These are phyloP conservation scores for Troides helena DNA, from an alignment of 2,888 invertebrate species.

Conservation along the genomic window DNA sequence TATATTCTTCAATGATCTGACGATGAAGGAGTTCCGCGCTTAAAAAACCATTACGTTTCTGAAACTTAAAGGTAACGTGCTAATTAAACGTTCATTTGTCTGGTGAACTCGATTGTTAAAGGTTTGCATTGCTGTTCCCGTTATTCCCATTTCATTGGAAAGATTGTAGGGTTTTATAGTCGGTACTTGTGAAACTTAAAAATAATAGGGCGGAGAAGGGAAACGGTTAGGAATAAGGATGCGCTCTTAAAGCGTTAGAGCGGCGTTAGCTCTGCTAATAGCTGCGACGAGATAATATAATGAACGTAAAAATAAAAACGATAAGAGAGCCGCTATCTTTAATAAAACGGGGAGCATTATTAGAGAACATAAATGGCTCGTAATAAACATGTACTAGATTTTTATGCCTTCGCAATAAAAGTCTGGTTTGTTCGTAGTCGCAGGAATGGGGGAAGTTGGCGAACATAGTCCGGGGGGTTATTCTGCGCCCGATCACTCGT, in stretches of 20 bases:
- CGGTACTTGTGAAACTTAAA: no score
- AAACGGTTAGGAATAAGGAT: no score
- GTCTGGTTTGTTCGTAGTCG: slow-evolving; percentile 40
- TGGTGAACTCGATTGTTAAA: no score
- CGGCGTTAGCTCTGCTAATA: not conserved
- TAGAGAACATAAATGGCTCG: slow-evolving; percentile 51
- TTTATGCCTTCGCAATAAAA: slow-evolving; percentile 59
- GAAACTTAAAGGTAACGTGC: no score
- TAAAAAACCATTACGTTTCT: no score
- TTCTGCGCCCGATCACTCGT: slow-evolving; percentile 34
- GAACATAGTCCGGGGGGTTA: slow-evolving; percentile 34
- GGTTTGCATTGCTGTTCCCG: no score
- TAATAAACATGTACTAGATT: slow-evolving; percentile 60
- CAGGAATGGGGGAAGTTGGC: slow-evolving; percentile 19
- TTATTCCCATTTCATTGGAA: no score
- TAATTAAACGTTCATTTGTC: no score
- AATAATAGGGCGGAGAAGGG: no score
- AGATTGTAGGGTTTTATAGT: no score
- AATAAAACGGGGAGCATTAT: slow-evolving; percentile 61
- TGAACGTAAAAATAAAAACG: slow-evolving; percentile 37
- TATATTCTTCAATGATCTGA: no score
- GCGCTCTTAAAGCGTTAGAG: not conserved
- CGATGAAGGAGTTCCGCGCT: no score
- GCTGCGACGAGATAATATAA: slow-evolving; percentile 3
- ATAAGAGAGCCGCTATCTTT: slow-evolving; percentile 56